A percentile compares a stretch with the other conserved stretches of the same genome.
phyloP scores from a whole-genome alignment of 2,113 vertebrate species.

The Eolophus roseicapilla region DNA sequence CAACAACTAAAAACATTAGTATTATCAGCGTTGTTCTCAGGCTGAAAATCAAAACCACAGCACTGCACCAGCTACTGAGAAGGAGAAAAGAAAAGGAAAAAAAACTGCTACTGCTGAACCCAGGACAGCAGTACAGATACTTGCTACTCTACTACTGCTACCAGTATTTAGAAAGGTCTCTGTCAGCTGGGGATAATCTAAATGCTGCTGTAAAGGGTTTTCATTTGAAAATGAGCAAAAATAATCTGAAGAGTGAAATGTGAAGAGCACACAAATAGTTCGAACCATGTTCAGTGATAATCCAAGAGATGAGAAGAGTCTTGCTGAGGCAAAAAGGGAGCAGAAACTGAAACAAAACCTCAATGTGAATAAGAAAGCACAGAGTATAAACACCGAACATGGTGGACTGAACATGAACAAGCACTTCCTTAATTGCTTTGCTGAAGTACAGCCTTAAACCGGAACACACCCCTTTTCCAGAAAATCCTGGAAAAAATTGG shows the following conservation, averaged over 20 bases:
- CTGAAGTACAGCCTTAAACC: background rate
- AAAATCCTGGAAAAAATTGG: background rate
- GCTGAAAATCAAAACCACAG: no score
- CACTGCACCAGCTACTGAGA: no score
- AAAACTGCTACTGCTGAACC: no score
- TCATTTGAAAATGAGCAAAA: slow-evolving; percentile 8
- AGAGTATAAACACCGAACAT: background rate
- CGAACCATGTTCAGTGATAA: background rate
- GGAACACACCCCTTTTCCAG: background rate
- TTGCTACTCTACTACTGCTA: background rate
- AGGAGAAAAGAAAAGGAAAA: no score
- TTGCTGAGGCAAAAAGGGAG: background rate
- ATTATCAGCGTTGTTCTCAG: no score
- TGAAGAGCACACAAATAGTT: background rate
- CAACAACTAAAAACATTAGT: no score
- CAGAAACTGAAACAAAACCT: background rate
- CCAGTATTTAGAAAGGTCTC: background rate
- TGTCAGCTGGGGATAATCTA: background rate
- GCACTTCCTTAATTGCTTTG: background rate
- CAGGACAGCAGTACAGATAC: background rate
- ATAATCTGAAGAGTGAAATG: background rate
- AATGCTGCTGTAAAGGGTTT: background rate
- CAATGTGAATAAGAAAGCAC: background rate
- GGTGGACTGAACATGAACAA: background rate
- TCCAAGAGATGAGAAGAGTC: background rate